A percentile compares a stretch with the other conserved stretches of the same genome.
Evolutionary conservation across 1,140 invertebrate genomes (phyloP).

Genomic region (Pararge aegeria): DNA sequence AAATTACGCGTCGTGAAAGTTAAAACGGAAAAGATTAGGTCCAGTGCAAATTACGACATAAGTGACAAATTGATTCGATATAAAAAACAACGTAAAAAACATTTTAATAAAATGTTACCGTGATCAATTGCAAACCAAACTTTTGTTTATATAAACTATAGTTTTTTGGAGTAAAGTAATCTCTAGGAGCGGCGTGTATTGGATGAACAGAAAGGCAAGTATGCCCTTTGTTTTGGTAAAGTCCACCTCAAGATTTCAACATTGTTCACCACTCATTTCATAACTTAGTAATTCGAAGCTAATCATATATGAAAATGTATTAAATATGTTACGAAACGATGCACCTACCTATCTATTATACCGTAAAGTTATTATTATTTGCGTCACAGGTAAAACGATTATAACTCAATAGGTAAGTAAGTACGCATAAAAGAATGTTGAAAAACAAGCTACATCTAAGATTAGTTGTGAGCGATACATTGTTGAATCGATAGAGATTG

Average conservation of each 20-base stretch:
- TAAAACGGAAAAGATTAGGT: conserved; percentile 29
- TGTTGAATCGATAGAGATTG: conserved; percentile 35
- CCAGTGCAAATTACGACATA: conserved; percentile 67
- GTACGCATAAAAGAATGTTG: background rate
- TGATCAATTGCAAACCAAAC: conserved; percentile 52
- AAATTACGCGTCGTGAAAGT: conserved; percentile 50
- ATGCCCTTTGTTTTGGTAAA: conserved; percentile 62
- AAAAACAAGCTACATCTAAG: conserved; percentile 17
- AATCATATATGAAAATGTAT: background rate
- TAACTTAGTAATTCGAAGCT: background rate
- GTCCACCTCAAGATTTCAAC: conserved; percentile 17
- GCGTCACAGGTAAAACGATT: conserved; percentile 4
- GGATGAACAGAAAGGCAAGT: conserved; percentile 78
- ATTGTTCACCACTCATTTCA: conserved; percentile 2
- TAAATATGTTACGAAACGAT: conserved; percentile 20
- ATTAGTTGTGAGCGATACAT: conserved; percentile 3
- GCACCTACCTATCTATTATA: background rate
- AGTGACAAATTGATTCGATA: conserved; percentile 61
- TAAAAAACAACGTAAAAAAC: conserved; percentile 22
- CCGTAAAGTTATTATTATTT: background rate
- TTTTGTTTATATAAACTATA: conserved; percentile 47
- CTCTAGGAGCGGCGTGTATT: conserved; percentile 65
- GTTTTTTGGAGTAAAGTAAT: conserved; percentile 57
- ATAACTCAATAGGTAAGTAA: background rate
- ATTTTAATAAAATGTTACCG: conserved; percentile 51